Evolutionary conservation across 2,888 invertebrate species (phyloP), one percentile per base, ranked within the genome.

Genomic region (Lottia gigantea): DNA sequence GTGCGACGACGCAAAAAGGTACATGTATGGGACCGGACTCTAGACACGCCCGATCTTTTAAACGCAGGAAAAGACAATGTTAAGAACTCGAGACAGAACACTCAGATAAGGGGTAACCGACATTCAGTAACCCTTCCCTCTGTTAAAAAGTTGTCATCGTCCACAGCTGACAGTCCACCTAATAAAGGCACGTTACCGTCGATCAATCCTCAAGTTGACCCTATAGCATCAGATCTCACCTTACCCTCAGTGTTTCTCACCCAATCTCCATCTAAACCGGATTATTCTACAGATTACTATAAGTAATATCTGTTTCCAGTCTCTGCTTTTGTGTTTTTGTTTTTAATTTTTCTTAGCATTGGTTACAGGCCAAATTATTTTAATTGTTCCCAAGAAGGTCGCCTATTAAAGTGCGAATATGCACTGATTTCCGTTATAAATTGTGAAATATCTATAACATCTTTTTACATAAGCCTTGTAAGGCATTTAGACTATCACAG

Each of bases 21-120:
- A 46, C 72, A 72, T 31, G 76, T 80, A 46, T 77, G 81, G 19
- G 80, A 82, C 65, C 75, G 82, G 67, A 78, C 72, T 0, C 71
- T 74, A 68, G 71, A 74, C n/a, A 82, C 82, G 25, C 75, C 77
- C 2, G 78, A 78, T 69, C 25, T 80, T 11, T 74, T 80, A 19
- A 67, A 73, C 16, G 73, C 74, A 61, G 45, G 55, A 55, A 55
- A 55, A 19, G 23, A 55, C 23, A 55, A 55, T 14, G 55, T 55
- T 14, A 19, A 55, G 19, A 55, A 55, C 23, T 55, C 55, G 19
- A 19, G 55, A 19, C 55, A 55, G 23, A 55, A 55, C 23, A 55
- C 55, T 19, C 19, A 55, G 23, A 23, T 23, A 19, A 55, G 14
- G 19, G 19, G 19, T 55, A 55, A 55, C 19, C 23, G 19, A 55